phyloP scores from a whole-genome alignment of 2,888 invertebrate genomes.

The Selenia dentaria region DNA sequence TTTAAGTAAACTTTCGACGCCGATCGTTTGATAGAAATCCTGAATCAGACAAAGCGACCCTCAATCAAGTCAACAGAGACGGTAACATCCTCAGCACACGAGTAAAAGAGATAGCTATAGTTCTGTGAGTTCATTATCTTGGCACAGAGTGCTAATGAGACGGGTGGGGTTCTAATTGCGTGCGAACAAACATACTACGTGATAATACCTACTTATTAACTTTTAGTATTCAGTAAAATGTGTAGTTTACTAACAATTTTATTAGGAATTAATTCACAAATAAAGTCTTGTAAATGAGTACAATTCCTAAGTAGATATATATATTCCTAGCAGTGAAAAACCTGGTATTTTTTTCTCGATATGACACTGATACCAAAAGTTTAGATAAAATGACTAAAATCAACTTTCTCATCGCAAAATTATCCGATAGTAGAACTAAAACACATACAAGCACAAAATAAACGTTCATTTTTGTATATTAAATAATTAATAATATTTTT shows the following conservation, averaged over 20 bases:
- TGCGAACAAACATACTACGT: slow-evolving; percentile 74
- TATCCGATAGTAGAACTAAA: too few relatives aligned
- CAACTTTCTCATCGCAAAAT: too few relatives aligned
- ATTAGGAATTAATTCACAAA: neutral
- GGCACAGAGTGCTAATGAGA: slow-evolving; percentile 74
- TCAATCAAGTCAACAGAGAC: slow-evolving; percentile 64
- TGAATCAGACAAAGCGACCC: slow-evolving; percentile 67
- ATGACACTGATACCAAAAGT: too few relatives aligned
- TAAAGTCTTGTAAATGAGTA: too few relatives aligned
- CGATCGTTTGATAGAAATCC: slow-evolving; percentile 68
- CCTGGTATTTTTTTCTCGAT: too few relatives aligned
- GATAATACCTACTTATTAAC: slow-evolving; percentile 66
- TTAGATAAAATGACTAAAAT: too few relatives aligned
- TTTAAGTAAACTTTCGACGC: slow-evolving; percentile 62
- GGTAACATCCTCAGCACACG: slow-evolving; percentile 35
- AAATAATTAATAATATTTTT: too few relatives aligned
- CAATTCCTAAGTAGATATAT: too few relatives aligned
- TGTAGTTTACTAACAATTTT: slow-evolving; percentile 11
- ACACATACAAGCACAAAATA: too few relatives aligned
- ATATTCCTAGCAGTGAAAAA: too few relatives aligned
- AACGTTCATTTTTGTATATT: too few relatives aligned
- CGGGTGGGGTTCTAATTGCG: slow-evolving; percentile 77
- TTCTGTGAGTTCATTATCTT: slow-evolving; percentile 45
- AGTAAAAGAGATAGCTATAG: slow-evolving; percentile 46
- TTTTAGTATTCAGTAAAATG: slow-evolving; percentile 23